Evolutionary conservation across 2,113 vertebrate species (phyloP), one percentile per base, ranked within the genome.

Genomic region (Melanerpes formicivorus): DNA sequence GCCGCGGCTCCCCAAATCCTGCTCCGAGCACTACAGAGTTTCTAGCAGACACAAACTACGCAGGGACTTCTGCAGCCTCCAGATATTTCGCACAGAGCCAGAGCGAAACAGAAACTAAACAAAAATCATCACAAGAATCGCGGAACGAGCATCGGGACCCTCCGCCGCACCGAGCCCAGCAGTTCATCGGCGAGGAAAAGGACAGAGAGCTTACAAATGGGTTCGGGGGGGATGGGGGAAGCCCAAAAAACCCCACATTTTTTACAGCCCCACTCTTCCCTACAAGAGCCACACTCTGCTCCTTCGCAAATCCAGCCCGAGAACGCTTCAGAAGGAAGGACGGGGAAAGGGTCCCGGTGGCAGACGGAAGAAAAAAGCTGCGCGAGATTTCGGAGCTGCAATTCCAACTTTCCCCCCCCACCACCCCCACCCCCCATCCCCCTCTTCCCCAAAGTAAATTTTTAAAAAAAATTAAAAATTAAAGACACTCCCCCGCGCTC

Each of bases 61-160:
- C 84, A 66, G 89, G 58, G 80, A 93, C 87, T 91, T 81, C 19
- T 26, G 87, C 93, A 90, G 85, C 77, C 84, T 46, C 64, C 80
- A 5, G 55, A 14, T 4, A 32, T 17, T 77, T 77, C 59, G 23
- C 52, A 9, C 29, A 1, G 70, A 95, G 91, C 81, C 92, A 54
- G 94, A 96, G 90, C 72, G 97, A 97, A 98, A 98, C 48, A 97
- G 97, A 98, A 98, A 98, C 95, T 97, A 97, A 97, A 84, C 40
- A 34, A 44, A 82, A 90, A 18, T 40, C 19, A 13, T 40, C 26
- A 1, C 32, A 13, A 2, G 25, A 22, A 3, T 46, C 54, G 13
- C 5, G 32, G 44, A 22, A 44, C 70, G 44, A 60, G 56, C 55
- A 30, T 42, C 59, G 42, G 60, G 74, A 34, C 22, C 69, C 34